phyloP scores from a whole-genome alignment of 23 tunicate species.

The Trididemnum nubilum region DNA sequence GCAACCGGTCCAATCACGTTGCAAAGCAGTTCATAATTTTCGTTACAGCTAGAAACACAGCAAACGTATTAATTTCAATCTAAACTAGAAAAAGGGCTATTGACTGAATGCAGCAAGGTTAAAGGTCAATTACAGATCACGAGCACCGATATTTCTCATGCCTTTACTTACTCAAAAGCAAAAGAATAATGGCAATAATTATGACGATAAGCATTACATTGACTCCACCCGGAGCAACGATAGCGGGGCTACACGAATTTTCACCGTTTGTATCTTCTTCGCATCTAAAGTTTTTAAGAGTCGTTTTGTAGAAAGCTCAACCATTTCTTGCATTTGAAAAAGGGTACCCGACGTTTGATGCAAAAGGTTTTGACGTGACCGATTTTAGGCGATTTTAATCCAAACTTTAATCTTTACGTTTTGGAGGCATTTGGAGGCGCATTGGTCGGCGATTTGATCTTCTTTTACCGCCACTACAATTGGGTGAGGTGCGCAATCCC shows the following conservation, averaged over 20 bases:
- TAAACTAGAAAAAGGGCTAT: not conserved
- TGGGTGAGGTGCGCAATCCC: too few species aligned
- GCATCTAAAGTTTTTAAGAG: not conserved
- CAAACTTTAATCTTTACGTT: too few species aligned
- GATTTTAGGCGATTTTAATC: too few species aligned
- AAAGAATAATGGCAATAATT: constrained; percentile 33
- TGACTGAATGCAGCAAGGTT: not conserved
- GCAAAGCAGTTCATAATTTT: constrained; percentile 18
- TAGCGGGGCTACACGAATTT: not conserved
- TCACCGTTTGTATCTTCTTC: not conserved
- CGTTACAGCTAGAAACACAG: constrained; percentile 24
- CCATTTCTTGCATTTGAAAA: too few species aligned
- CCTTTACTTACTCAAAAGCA: constrained; percentile 57
- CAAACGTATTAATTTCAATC: not conserved
- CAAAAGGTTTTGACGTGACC: too few species aligned
- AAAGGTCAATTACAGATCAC: not conserved
- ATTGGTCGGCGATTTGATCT: too few species aligned
- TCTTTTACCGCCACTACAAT: too few species aligned
- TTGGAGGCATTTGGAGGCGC: too few species aligned
- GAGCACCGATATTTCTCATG: not conserved
- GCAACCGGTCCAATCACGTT: constrained; percentile 20
- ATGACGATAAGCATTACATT: constrained; percentile 51
- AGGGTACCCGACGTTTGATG: too few species aligned
- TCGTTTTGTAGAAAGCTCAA: too few species aligned
- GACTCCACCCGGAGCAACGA: constrained; percentile 51